These are phyloP conservation scores for Hypomecis atomaria DNA, from an alignment of 2,888 invertebrate species.

Conservation along the genomic window DNA sequence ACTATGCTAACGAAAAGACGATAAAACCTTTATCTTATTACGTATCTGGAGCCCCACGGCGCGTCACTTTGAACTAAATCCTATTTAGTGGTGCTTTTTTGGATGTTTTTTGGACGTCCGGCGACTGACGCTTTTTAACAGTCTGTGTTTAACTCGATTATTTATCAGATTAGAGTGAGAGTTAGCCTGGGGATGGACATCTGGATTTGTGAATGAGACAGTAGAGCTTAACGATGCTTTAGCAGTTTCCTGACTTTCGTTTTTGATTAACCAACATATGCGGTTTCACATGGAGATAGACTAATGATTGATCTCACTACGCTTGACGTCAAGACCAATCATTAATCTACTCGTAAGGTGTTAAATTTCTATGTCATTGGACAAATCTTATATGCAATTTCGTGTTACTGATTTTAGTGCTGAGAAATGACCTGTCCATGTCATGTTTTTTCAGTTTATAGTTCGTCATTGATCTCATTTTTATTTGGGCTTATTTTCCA, in stretches of 20 bases:
- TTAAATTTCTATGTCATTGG: too few species aligned
- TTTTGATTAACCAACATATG: not conserved
- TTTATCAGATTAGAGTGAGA: constrained; percentile 20
- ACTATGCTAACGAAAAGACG: constrained; percentile 80
- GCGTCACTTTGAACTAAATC: constrained; percentile 50
- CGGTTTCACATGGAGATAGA: too few species aligned
- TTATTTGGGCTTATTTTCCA: too few species aligned
- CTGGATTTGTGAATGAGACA: constrained; percentile 7
- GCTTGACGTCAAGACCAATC: too few species aligned
- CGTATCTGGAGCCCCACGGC: constrained; percentile 54
- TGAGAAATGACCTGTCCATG: too few species aligned
- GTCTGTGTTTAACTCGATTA: constrained; percentile 23
- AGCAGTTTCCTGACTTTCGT: not conserved
- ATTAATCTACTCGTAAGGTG: too few species aligned
- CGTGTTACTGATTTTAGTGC: too few species aligned
- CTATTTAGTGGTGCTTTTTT: constrained; percentile 43
- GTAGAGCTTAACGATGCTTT: constrained; percentile 3
- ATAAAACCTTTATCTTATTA: constrained; percentile 83
- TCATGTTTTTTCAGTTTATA: too few species aligned
- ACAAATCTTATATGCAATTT: too few species aligned
- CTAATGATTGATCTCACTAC: too few species aligned
- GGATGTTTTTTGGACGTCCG: constrained; percentile 33
- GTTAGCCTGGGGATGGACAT: constrained; percentile 7
- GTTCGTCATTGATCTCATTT: too few species aligned
- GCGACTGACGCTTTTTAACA: constrained; percentile 22